A percentile compares a stretch with the other conserved stretches of the same genome.
Evolutionary conservation across 2,113 vertebrate genomes (phyloP).

Genomic region (Ancistrus triradiatus): DNA sequence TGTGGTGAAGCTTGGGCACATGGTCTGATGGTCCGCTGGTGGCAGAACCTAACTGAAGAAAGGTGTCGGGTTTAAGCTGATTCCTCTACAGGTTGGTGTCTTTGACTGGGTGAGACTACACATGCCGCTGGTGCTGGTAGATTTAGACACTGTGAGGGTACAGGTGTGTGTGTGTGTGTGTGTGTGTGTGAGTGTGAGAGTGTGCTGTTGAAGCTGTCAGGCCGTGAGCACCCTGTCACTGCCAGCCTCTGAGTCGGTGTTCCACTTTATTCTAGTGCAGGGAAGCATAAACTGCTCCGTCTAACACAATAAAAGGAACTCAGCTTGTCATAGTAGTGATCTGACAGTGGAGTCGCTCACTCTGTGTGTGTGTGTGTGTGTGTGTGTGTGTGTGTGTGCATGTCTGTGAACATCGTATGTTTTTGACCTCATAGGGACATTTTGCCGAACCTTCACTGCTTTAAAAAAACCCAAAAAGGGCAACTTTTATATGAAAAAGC

Average conservation of each 20-base stretch:
- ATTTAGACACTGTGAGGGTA: background rate
- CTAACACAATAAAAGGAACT: background rate
- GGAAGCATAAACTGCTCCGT: slow-evolving; percentile 1
- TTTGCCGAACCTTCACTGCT: no score
- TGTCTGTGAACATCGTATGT: background rate
- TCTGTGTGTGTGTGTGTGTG: background rate
- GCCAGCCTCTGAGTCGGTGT: slow-evolving; percentile 2
- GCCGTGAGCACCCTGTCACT: background rate
- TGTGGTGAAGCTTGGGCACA: no score
- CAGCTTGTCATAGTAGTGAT: background rate
- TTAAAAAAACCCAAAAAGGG: no score
- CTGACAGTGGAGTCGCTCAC: background rate
- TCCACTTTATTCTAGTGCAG: slow-evolving; percentile 6
- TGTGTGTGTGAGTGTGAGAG: background rate
- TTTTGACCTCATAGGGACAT: background rate
- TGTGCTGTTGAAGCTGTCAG: slow-evolving; percentile 18
- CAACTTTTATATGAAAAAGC: no score
- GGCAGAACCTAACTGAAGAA: no score
- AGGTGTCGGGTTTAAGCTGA: no score
- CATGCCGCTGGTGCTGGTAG: background rate
- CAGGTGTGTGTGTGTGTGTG: background rate
- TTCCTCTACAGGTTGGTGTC: no score
- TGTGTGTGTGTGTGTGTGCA: background rate
- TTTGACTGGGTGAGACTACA: no score
- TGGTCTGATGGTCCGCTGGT: no score